These are phyloP conservation scores for Ichneumon xanthorius DNA, from an alignment of 2,888 invertebrate genomes.

Conservation along the genomic window DNA sequence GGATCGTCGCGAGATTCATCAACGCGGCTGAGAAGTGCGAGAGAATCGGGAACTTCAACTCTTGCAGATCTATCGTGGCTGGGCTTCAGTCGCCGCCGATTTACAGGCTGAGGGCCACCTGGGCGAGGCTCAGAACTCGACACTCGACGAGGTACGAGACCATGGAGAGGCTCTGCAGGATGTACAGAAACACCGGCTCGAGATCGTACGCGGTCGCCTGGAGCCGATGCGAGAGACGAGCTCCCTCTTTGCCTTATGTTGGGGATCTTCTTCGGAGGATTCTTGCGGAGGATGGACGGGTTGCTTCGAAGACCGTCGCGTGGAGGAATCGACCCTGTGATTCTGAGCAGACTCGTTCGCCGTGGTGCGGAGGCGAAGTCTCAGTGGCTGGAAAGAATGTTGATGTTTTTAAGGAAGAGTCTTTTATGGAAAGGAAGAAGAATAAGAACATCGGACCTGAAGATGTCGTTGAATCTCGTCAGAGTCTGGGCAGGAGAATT, in stretches of 20 bases:
- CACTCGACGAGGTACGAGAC: conserved; percentile 86
- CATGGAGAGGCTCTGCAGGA: conserved; percentile 85
- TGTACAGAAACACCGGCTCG: conserved; percentile 84
- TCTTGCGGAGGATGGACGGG: conserved; percentile 81
- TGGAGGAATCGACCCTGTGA: conserved; percentile 31
- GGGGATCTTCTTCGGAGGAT: conserved; percentile 85
- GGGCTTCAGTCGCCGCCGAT: conserved; percentile 86
- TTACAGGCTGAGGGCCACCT: conserved; percentile 85
- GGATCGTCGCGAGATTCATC: conserved; percentile 86
- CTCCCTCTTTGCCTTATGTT: conserved; percentile 85
- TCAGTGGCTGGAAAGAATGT: neutral
- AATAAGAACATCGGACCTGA: neutral
- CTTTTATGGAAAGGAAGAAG: neutral
- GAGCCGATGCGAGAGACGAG: conserved; percentile 80
- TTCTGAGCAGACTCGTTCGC: neutral
- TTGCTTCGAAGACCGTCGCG: neutral
- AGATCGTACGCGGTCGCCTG: conserved; percentile 84
- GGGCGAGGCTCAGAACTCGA: conserved; percentile 85
- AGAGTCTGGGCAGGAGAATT: conserved; percentile 59
- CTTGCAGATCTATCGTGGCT: conserved; percentile 85
- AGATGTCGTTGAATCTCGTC: conserved; percentile 10
- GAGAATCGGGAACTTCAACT: conserved; percentile 86
- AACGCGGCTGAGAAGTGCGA: conserved; percentile 86
- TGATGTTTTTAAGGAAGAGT: neutral
- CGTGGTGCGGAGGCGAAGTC: neutral